Evolutionary conservation across 2,113 vertebrate genomes (phyloP), one percentile per base, ranked within the genome.

Genomic region (Heterochromis multidens): DNA sequence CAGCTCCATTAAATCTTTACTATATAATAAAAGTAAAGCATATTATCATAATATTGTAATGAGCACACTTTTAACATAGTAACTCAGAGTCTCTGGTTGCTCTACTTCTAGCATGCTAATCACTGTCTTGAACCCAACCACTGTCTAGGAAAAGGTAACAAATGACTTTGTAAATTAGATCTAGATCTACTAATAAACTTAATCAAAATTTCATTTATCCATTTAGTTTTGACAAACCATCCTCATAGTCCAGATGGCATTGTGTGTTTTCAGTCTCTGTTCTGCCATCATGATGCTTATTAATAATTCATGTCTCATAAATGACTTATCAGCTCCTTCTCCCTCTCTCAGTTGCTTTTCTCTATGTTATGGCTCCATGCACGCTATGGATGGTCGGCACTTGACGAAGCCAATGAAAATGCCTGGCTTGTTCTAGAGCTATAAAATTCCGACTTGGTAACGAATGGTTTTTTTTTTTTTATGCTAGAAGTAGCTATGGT

Each of bases 131-230:
- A 93, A 93, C 92, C 91, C 87, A 79, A 92, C 93, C 89, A 87
- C 85, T 91, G 86, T 93, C 90, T 91, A 95, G 92, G 94, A 93
- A 96, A 95, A 88, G 89, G 74, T 84, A 95, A 96, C 96, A 93
- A 96, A 96, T 95, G 90, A 92, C 95, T 95, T 61, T 88, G 93
- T 95, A 95, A 96, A 97, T 93, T 92, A 85, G 91, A 94, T 94
- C 87, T 82, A 72, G 79, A 83, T 89, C 94, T 96, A 95, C 96
- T 96, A 96, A 97, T 97, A 96, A 97, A 97, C 92, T 93, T 96
- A 95, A 97, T 97, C 95, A 96, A 97, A 97, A 96, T 97, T 96
- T 96, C 93, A 97, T 97, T 97, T 96, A 96, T 96, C 95, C 94
- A 95, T 97, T 97, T 97, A 97, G 94, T 95, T 96, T 96, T 93